phyloP scores from a whole-genome alignment of 2,888 invertebrate genomes.

The Drosophila heteroneura region DNA sequence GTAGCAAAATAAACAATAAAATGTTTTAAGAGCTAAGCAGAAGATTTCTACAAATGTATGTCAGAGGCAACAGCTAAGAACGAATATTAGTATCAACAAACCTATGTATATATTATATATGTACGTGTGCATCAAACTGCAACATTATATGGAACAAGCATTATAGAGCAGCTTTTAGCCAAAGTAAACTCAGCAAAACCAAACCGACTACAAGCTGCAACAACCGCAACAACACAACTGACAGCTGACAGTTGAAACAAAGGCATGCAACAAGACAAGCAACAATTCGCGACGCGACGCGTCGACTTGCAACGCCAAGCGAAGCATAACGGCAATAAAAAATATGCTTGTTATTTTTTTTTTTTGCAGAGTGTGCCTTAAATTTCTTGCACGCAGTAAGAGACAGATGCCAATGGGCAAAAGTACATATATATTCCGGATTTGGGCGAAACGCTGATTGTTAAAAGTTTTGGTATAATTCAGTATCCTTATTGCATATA shows the following conservation, averaged over 20 bases:
- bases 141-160: constrained; percentile 9
- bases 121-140: constrained; percentile 4
- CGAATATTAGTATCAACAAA: constrained; percentile 41
- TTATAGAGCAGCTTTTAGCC: constrained; percentile 47
- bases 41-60: constrained; percentile 27
- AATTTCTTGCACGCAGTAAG: background rate
- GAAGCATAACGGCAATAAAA: constrained; percentile 51
- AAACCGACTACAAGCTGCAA: constrained; percentile 14
- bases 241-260: constrained; percentile 62
- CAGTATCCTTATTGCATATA: no score
- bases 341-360: constrained; percentile 43
- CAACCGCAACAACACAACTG: constrained; percentile 42
- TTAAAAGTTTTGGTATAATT: no score
- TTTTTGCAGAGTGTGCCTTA: constrained; percentile 1
- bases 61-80: constrained; percentile 32
- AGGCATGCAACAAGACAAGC: constrained; percentile 54
- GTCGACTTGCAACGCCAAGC: constrained; percentile 16
- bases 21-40: constrained; percentile 22
- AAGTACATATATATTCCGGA: no score
- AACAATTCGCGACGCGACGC: constrained; percentile 33
- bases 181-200: constrained; percentile 12
- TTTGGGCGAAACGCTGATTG: no score
- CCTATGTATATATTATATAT: constrained; percentile 1
- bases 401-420: no score
- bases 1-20: constrained; percentile 29